These are phyloP conservation scores for Oostethus manadensis DNA, from an alignment of 2,113 vertebrate species.

Conservation along the genomic window DNA sequence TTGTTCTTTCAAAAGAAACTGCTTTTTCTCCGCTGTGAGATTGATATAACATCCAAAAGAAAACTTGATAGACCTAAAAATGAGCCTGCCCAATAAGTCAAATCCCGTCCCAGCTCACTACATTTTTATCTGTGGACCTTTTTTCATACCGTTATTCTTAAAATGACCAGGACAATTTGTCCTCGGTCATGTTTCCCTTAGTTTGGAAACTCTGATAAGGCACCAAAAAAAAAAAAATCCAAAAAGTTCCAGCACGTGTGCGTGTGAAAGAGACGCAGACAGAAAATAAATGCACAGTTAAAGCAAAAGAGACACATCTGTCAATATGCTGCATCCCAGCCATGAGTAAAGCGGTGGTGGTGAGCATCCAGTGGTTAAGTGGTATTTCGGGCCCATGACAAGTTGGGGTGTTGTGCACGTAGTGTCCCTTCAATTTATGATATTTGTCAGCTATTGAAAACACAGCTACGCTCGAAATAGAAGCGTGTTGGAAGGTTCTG, in stretches of 20 bases:
- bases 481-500: too few relatives aligned
- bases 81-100: not conserved
- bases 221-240: not conserved
- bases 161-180: not conserved
- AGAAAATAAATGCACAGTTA: conserved; percentile 20
- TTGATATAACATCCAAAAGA: conserved; percentile 2
- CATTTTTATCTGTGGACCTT: not conserved
- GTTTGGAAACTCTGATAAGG: too few relatives aligned
- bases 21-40: not conserved
- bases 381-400: not conserved
- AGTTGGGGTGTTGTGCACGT: not conserved
- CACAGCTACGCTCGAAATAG: not conserved
- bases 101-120: not conserved
- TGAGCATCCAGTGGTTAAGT: conserved; percentile 10
- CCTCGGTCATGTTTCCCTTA: not conserved
- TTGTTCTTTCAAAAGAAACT: not conserved
- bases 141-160: not conserved
- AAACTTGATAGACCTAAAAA: conserved; percentile 2
- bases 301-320: conserved; percentile 35
- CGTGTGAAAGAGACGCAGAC: conserved; percentile 7
- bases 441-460: not conserved
- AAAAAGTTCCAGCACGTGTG: not conserved
- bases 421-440: not conserved
- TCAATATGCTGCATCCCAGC: conserved; percentile 44
- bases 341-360: conserved; percentile 51